Evolutionary conservation across 30 jellyfish, hydroid and myxozoan genomes (phyloP).

Genomic region (Turritopsis dohrnii): DNA sequence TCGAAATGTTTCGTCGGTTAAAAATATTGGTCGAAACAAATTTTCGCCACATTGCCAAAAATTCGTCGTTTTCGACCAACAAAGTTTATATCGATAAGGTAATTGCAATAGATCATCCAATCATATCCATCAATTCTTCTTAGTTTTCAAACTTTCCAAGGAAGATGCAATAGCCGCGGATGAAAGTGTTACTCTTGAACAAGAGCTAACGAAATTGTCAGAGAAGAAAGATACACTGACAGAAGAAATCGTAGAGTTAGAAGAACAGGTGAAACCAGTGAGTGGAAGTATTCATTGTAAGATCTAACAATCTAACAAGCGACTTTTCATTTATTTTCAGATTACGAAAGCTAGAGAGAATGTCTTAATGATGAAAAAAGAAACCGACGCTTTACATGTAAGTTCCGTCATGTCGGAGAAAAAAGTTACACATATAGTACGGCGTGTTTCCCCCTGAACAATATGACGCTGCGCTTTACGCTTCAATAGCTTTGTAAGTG

Average conservation of each 20-base stretch:
- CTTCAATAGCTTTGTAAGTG: not conserved
- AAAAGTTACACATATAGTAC: not conserved
- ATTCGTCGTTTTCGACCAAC: too few relatives aligned
- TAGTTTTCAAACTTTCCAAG: not conserved
- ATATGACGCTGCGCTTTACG: not conserved
- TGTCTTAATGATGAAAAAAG: constrained; percentile 13
- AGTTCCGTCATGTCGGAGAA: not conserved
- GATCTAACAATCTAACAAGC: too few relatives aligned
- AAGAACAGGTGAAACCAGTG: not conserved
- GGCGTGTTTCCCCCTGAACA: not conserved
- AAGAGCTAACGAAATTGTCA: not conserved
- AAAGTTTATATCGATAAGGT: too few relatives aligned
- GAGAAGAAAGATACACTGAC: too few relatives aligned
- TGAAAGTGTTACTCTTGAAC: not conserved
- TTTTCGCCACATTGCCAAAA: too few relatives aligned
- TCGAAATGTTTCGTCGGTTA: too few relatives aligned
- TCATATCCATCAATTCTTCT: too few relatives aligned
- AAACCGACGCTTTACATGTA: constrained; percentile 24
- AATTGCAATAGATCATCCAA: too few relatives aligned
- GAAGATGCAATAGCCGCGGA: not conserved
- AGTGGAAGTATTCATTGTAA: too few relatives aligned
- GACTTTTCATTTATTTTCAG: not conserved
- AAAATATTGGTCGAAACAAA: too few relatives aligned
- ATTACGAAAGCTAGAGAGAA: constrained; percentile 7
- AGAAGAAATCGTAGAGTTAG: not conserved